Conservation (phyloP, 2,113 vertebrate genomes). For the Ceyx melanurus region DNA sequence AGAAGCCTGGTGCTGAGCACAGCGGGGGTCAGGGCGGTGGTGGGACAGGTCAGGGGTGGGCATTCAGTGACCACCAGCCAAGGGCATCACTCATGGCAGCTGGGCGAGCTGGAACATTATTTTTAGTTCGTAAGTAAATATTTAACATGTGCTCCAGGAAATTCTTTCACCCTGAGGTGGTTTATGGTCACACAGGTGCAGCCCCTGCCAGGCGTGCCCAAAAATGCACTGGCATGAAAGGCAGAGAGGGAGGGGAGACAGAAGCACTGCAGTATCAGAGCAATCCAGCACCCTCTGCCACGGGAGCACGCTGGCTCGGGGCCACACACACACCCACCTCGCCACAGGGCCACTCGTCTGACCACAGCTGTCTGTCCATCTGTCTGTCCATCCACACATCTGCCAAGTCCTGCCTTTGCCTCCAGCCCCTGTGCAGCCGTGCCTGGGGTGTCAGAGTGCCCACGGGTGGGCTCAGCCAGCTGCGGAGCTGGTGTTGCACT, state of each 20-base stretch:
- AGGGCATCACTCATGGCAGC: background rate
- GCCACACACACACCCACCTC: fast-evolving
- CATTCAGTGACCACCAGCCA: background rate
- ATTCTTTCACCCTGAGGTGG: fast-evolving
- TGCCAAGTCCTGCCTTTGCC: background rate
- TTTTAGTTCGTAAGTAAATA: background rate
- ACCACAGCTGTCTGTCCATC: background rate
- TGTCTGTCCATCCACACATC: background rate
- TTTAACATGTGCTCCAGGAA: background rate
- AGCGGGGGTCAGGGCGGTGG: background rate
- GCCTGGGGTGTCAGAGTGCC: background rate
- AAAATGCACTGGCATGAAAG: background rate
- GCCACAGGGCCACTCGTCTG: background rate
- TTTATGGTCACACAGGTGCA: background rate
- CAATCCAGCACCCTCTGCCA: background rate
- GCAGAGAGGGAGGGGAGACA: fast-evolving
- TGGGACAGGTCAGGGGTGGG: background rate
- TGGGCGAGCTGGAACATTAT: too few relatives aligned
- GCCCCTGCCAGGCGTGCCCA: background rate
- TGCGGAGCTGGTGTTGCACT: background rate
- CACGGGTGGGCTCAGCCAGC: fast-evolving
- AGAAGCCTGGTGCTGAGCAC: fast-evolving
- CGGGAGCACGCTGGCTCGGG: fast-evolving
- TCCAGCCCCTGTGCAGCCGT: background rate
- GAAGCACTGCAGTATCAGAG: background rate